Evolutionary conservation across 2,113 vertebrate genomes (phyloP).

Genomic region (Entomyzon cyanotis): DNA sequence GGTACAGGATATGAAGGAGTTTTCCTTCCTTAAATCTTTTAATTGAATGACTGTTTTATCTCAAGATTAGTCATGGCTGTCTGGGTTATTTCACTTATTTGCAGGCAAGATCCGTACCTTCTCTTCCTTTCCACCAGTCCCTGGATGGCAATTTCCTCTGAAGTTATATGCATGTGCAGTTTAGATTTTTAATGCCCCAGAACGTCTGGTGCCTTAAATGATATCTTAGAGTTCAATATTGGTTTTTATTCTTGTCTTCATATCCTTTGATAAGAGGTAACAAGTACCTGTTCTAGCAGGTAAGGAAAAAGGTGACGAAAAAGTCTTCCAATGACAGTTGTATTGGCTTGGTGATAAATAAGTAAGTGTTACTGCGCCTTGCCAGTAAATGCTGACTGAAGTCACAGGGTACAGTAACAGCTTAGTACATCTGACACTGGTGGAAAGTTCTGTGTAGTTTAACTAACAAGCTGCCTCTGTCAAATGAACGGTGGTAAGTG

Average conservation of each 20-base stretch:
- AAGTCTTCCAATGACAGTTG: background rate
- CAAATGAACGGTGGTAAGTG: background rate
- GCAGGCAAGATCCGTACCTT: background rate
- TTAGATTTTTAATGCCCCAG: background rate
- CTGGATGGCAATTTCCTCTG: conserved; percentile 28
- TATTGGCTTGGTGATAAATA: background rate
- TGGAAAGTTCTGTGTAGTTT: conserved; percentile 35
- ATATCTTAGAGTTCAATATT: background rate
- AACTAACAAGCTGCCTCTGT: conserved; percentile 25
- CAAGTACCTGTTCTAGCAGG: background rate
- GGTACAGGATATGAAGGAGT: conserved; percentile 18
- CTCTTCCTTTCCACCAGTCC: conserved; percentile 12
- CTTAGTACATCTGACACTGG: background rate
- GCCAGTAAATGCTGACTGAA: conserved; percentile 32
- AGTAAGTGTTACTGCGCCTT: background rate
- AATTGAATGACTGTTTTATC: conserved; percentile 46
- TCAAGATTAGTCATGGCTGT: conserved; percentile 29
- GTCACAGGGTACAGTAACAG: background rate
- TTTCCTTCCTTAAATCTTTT: conserved; percentile 41
- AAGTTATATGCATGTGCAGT: background rate
- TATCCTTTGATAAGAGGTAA: background rate
- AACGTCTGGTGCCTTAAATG: background rate
- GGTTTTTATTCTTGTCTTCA: background rate
- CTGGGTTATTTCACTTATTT: background rate
- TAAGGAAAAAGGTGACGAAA: background rate